Percentiles rank a stretch among this genome's conserved stretches.
Evolutionary conservation across 1,140 invertebrate species (phyloP).

Genomic region (Samia ricini): DNA sequence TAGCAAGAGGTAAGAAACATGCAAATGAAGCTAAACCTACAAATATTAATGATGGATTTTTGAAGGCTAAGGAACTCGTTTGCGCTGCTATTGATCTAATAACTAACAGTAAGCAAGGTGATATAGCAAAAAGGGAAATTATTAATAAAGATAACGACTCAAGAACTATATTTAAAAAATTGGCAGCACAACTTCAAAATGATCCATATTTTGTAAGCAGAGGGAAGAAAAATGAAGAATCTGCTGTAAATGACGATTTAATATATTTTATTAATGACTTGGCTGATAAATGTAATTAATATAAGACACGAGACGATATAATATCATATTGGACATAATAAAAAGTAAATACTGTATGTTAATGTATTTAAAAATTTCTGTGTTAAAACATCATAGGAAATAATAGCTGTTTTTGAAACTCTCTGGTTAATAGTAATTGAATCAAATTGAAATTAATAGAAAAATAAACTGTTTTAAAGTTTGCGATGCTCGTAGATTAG

Average conservation of each 20-base stretch:
- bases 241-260: slow-evolving; percentile 28
- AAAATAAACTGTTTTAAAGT: too few relatives aligned
- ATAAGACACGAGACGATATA: not conserved
- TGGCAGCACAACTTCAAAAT: slow-evolving; percentile 60
- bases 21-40: slow-evolving; percentile 20
- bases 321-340: not conserved
- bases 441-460: too few relatives aligned
- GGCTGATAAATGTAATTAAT: slow-evolving; percentile 46
- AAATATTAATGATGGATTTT: slow-evolving; percentile 38
- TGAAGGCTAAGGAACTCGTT: slow-evolving; percentile 55
- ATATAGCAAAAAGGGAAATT: slow-evolving; percentile 50
- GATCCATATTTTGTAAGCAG: slow-evolving; percentile 69
- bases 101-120: slow-evolving; percentile 29
- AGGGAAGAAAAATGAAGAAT: slow-evolving; percentile 54
- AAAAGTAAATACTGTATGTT: not conserved
- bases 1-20: slow-evolving; percentile 65
- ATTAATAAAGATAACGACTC: slow-evolving; percentile 56
- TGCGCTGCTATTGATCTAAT: slow-evolving; percentile 55
- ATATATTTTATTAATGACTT: slow-evolving; percentile 50
- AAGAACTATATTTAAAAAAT: slow-evolving; percentile 60
- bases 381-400: not conserved
- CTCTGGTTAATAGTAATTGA: too few relatives aligned
- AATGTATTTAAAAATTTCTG: too few relatives aligned
- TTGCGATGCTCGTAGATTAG: too few relatives aligned
- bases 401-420: too few relatives aligned